Evolutionary conservation across 2,888 invertebrate genomes (phyloP), one percentile per base, ranked within the genome.

Genomic region (Halictus quadricinctus): DNA sequence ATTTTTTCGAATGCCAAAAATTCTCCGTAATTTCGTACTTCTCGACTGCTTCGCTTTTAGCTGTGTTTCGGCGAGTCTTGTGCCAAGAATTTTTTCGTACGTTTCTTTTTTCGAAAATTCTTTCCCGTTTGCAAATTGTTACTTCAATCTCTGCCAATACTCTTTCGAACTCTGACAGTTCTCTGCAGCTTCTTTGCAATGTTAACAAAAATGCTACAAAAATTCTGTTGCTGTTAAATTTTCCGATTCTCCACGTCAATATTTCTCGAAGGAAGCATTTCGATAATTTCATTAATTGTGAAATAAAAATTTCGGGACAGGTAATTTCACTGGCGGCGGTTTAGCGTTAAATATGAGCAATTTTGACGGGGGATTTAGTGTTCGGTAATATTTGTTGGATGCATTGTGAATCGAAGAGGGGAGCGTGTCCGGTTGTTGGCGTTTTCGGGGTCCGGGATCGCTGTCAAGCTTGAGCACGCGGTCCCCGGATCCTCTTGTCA

Each of bases 401-500:
- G 12, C 46, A 3, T 8, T 21, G 8, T 3, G 54, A 54, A 54
- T 54, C 54, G 54, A 54, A 3, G 21, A 2, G 54, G 54, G 8
- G 3, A 54, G 3, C 6, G 54, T 21, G 54, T 18, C 8, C 21
- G 54, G 21, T 21, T 21, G 21, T 21, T 21, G 21, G 21, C 21
- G 54, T 21, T 54, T 54, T 54, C 54, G 54, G 54, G 54, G 54
- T 54, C 21, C 54, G 54, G 8, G 8, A 8, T 21, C 54, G 54
- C 54, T 54, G 54, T 54, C 54, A 54, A 54, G 54, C 54, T 54
- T 21, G 54, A 21, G 54, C 54, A 21, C 36, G 21, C 12, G 54
- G 72, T 77, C 10, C 58, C 60, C 85, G 83, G 81, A 81, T 81
- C 41, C 70, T 66, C 43, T 4, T 72, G 75, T 54, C 75, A 84